These are phyloP conservation scores for Pseudomyrmex flavicornis DNA, from an alignment of 1,140 invertebrate species.

Conservation along the genomic window DNA sequence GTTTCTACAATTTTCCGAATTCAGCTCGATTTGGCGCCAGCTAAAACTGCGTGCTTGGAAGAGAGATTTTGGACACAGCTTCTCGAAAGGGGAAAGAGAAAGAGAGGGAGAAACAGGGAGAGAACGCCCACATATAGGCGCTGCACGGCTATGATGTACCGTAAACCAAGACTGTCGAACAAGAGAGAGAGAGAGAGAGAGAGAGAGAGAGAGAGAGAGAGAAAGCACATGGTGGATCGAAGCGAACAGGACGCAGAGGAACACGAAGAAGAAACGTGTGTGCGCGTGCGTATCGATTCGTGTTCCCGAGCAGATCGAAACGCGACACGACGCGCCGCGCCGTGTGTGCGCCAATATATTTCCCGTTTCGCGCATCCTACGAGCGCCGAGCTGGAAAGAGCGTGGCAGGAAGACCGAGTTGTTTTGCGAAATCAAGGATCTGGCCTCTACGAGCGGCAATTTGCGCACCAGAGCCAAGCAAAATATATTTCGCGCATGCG, in stretches of 20 bases:
- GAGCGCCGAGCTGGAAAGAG: slow-evolving; percentile 16
- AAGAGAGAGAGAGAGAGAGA: too few species aligned
- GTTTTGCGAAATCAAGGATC: background rate
- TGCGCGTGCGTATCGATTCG: slow-evolving; percentile 65
- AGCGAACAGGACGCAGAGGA: slow-evolving; percentile 60
- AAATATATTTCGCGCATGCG: too few species aligned
- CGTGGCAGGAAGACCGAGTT: background rate
- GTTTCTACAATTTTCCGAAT: too few species aligned
- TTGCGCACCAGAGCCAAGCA: too few species aligned
- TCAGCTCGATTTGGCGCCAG: too few species aligned
- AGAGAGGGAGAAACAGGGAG: background rate
- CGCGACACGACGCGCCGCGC: slow-evolving; percentile 46
- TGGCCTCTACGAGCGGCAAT: too few species aligned
- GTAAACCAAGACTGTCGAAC: slow-evolving; percentile 56
- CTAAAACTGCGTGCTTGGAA: too few species aligned
- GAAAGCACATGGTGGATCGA: slow-evolving; percentile 64
- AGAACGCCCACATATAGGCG: slow-evolving; percentile 23
- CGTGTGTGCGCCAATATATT: slow-evolving; percentile 60
- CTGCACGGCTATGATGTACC: slow-evolving; percentile 61
- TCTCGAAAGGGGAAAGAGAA: background rate
- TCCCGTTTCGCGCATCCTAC: slow-evolving; percentile 50
- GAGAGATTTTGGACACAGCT: too few species aligned
- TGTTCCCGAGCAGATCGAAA: slow-evolving; percentile 58
- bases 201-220: too few species aligned
- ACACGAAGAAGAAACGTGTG: background rate